phyloP scores from a whole-genome alignment of 2,888 invertebrate genomes.

The Frankliniella fusca region DNA sequence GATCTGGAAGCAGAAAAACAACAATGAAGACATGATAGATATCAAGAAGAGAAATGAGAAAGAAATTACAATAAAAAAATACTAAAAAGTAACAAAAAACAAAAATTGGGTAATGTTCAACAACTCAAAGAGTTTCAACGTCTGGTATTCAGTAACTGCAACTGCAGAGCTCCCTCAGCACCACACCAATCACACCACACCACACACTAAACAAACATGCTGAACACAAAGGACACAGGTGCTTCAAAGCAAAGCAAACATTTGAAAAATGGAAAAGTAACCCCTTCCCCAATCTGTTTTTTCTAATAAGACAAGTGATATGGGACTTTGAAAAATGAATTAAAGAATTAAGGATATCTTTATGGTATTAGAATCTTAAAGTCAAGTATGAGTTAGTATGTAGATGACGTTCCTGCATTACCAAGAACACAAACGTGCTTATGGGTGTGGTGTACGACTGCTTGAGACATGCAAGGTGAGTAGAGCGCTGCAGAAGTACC shows the following conservation, averaged over 20 bases:
- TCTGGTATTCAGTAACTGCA: neutral
- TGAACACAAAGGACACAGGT: neutral
- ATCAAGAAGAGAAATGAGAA: neutral
- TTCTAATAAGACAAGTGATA: neutral
- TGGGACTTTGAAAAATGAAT: too few species aligned
- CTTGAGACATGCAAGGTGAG: conserved; percentile 13
- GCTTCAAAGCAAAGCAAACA: neutral
- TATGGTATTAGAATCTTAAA: too few species aligned
- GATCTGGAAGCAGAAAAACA: neutral
- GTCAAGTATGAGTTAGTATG: neutral
- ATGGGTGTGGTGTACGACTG: neutral
- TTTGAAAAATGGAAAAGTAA: neutral
- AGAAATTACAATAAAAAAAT: neutral
- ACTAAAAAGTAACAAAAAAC: neutral
- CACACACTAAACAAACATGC: neutral
- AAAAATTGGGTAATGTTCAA: neutral
- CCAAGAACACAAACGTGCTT: neutral
- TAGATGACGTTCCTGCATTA: neutral
- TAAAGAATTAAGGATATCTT: too few species aligned
- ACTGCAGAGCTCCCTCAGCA: neutral
- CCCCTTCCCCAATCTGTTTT: too few species aligned
- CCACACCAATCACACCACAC: neutral
- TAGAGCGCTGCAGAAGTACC: conserved; percentile 40
- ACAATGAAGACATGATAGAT: neutral
- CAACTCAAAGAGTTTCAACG: too few species aligned